Evolutionary conservation across 1,140 invertebrate genomes (phyloP).

Genomic region (Drosophila lowei): DNA sequence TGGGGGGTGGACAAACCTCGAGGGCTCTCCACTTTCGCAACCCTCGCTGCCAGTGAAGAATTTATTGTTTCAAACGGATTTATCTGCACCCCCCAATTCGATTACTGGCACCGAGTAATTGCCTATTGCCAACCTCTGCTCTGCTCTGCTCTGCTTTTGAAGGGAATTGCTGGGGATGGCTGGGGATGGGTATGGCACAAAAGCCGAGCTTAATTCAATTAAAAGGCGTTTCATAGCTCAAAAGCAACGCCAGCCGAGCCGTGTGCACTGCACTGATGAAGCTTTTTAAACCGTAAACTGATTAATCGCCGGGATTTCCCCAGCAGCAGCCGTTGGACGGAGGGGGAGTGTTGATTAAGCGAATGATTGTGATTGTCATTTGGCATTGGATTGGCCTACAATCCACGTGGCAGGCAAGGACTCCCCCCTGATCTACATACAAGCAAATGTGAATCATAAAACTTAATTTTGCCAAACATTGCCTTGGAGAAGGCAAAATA

Average conservation of each 20-base stretch:
- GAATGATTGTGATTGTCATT: slow-evolving; percentile 17
- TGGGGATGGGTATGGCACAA: slow-evolving; percentile 36
- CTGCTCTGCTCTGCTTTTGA: background rate
- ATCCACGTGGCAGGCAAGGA: too few relatives aligned
- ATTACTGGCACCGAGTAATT: slow-evolving; percentile 64
- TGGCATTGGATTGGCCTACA: too few relatives aligned
- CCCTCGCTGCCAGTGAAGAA: slow-evolving; percentile 37
- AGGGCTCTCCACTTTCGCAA: slow-evolving; percentile 17
- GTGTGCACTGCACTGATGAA: slow-evolving; percentile 42
- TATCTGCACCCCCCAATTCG: slow-evolving; percentile 57
- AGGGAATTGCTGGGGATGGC: too few relatives aligned
- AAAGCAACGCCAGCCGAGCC: slow-evolving; percentile 39
- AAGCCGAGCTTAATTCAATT: slow-evolving; percentile 72
- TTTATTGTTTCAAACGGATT: slow-evolving; percentile 77
- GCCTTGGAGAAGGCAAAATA: too few relatives aligned
- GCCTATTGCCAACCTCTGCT: slow-evolving; percentile 56
- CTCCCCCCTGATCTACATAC: too few relatives aligned
- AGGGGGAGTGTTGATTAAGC: slow-evolving; percentile 6
- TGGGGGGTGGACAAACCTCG: background rate
- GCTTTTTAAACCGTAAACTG: slow-evolving; percentile 62
- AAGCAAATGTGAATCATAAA: too few relatives aligned
- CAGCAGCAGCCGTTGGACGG: background rate
- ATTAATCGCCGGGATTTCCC: slow-evolving; percentile 46
- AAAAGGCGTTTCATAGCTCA: slow-evolving; percentile 65
- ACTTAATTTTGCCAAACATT: too few relatives aligned